phyloP scores from a whole-genome alignment of 2,113 vertebrate genomes.

The Rhinoptilus africanus region DNA sequence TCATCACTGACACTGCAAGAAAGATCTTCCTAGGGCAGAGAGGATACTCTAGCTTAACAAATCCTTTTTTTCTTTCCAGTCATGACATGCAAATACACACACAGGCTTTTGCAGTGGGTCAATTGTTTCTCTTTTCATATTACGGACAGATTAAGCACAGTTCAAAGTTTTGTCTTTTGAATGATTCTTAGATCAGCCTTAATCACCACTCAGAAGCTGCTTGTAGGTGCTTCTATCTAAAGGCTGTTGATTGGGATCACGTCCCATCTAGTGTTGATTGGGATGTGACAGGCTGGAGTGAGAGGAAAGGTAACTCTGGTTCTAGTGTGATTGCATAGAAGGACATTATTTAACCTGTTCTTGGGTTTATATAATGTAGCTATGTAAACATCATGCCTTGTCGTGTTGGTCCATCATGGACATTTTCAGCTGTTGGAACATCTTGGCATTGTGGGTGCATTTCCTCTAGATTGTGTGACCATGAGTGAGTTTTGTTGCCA shows the following conservation, averaged over 20 bases:
- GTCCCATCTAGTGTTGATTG: neutral
- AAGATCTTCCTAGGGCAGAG: neutral
- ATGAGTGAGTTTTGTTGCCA: neutral
- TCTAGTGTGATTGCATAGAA: neutral
- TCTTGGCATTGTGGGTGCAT: neutral
- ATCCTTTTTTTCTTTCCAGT: neutral
- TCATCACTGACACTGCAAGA: neutral
- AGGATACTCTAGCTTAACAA: neutral
- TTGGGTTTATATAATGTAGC: neutral
- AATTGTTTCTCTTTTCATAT: neutral
- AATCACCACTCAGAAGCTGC: neutral
- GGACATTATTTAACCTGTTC: neutral
- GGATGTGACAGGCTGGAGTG: neutral
- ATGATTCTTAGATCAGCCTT: neutral
- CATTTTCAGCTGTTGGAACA: neutral
- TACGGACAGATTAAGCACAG: neutral
- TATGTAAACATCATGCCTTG: neutral
- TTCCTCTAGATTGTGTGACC: neutral
- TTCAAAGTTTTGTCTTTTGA: neutral
- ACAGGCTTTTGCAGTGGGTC: rapidly evolving
- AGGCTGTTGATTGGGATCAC: neutral
- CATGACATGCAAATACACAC: neutral
- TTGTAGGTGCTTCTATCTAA: neutral
- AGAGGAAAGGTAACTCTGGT: neutral
- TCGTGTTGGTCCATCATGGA: neutral